Evolutionary conservation across 1,140 invertebrate species (phyloP), one percentile per base, ranked within the genome.

Genomic region (Achroia grisella): DNA sequence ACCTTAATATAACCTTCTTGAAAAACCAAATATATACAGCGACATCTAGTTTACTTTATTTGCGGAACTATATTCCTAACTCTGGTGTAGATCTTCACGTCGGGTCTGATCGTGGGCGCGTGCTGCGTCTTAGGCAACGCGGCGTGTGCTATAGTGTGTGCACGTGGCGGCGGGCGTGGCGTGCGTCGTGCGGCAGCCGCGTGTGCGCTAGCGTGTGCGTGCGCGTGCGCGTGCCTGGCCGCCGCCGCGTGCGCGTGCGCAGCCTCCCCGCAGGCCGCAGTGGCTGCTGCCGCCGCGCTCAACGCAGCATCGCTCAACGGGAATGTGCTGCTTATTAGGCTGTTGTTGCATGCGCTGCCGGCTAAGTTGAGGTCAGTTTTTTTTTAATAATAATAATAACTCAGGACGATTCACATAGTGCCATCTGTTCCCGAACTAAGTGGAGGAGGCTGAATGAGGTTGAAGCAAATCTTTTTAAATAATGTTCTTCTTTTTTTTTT

Each of bases 221-320:
- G 65, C 0, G 76, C 76, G 0, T 63, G 65, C 45, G 65, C 50
- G 0, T 59, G 51, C 15, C 56, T 80, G 4, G 73, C 76, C 0
- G 64, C 65, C 0, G 62, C 57, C 39, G 73, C 65, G 8, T 81
- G 77, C 40, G 55, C 68, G 0, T 81, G 74, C 39, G 44, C 56
- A 0, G 40, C 48, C 0, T 49, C 54, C n/a, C 1, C 62, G 48
- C 31, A 56, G 52, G 36, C 35, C 73, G 78, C 70, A 0, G 75
- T 82, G 1, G 74, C 74, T 0, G 73, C 75, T 0, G 78, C 76
- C 0, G 74, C 76, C 10, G 67, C 60, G 5, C 29, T 83, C 1
- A 83, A 77, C 14, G 77, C 77, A 2, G 79, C 79, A 0, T 80
- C 79, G 0, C 29, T 81, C 0, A 83, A 81, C 14, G 79, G 79